Evolutionary conservation across 2,113 vertebrate species (phyloP).

Genomic region (Phylloscopus trochiloides): DNA sequence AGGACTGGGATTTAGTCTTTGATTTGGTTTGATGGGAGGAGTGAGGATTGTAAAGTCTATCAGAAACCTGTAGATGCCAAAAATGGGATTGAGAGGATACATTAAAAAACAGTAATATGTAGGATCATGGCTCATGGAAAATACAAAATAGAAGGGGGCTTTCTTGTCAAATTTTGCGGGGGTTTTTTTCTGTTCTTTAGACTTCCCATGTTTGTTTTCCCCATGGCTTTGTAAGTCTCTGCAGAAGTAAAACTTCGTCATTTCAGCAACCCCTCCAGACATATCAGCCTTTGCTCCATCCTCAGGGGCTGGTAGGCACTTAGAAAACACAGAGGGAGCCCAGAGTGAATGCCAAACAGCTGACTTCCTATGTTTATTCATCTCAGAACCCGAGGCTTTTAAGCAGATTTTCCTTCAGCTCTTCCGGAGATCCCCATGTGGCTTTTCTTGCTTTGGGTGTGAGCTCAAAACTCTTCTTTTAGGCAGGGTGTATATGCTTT

Average conservation of each 20-base stretch:
- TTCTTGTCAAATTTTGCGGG: neutral
- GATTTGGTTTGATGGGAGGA: neutral
- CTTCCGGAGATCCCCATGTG: neutral
- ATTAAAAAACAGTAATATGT: neutral
- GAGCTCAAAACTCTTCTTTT: neutral
- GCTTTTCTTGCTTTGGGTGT: neutral
- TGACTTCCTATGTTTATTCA: neutral
- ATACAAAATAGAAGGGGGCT: neutral
- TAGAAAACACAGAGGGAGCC: neutral
- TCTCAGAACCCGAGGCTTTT: neutral
- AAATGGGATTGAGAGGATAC: neutral
- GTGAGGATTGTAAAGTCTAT: neutral
- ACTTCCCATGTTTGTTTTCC: neutral
- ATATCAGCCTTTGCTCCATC: neutral
- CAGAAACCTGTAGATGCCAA: neutral
- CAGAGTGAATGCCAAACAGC: neutral
- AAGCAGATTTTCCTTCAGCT: neutral
- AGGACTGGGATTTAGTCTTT: neutral
- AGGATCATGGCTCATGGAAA: neutral
- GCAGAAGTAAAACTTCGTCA: neutral
- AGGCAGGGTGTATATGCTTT: neutral
- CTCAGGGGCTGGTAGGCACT: neutral
- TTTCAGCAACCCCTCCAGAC: neutral
- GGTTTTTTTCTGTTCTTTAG: neutral
- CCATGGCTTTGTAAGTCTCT: neutral